Percentiles rank a stretch among this genome's conserved stretches.
Evolutionary conservation across 2,797 vertebrate species (phyloP).

Genomic region (Lophotriccus pileatus): DNA sequence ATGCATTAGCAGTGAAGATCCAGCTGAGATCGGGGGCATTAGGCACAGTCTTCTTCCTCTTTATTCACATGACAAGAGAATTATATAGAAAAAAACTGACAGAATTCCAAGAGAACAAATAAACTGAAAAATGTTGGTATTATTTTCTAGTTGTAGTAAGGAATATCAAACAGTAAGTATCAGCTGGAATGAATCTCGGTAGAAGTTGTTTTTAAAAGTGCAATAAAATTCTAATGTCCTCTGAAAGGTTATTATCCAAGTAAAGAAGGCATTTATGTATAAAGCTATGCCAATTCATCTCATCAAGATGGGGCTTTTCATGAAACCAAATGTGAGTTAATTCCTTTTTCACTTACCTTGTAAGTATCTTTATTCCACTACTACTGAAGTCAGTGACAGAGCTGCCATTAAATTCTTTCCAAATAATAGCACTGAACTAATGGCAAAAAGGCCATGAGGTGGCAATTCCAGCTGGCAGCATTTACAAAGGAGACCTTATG

Average conservation of each 20-base stretch:
- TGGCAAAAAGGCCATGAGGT: background rate
- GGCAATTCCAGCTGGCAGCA: constrained; percentile 6
- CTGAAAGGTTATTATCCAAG: constrained; percentile 29
- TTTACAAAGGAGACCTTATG: background rate
- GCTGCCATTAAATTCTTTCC: constrained; percentile 4
- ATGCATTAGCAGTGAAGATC: background rate
- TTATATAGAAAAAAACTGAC: background rate
- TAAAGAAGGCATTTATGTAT: constrained; percentile 9
- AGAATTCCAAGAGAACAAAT: background rate
- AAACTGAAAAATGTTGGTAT: background rate
- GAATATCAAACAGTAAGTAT: background rate
- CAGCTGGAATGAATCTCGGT: background rate
- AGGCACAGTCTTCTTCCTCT: background rate
- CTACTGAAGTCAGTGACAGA: background rate
- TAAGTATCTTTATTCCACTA: constrained; percentile 20
- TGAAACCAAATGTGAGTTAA: background rate
- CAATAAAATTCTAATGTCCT: constrained; percentile 16
- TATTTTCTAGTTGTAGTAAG: background rate
- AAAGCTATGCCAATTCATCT: constrained; percentile 2
- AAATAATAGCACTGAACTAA: background rate
- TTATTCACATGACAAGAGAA: background rate
- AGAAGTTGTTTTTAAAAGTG: constrained; percentile 25
- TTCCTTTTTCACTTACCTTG: constrained; percentile 23
- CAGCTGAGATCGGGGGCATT: background rate
- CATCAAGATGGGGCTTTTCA: background rate